Evolutionary conservation across 1,140 invertebrate species (phyloP).

Genomic region (Drosophila sturtevanti): DNA sequence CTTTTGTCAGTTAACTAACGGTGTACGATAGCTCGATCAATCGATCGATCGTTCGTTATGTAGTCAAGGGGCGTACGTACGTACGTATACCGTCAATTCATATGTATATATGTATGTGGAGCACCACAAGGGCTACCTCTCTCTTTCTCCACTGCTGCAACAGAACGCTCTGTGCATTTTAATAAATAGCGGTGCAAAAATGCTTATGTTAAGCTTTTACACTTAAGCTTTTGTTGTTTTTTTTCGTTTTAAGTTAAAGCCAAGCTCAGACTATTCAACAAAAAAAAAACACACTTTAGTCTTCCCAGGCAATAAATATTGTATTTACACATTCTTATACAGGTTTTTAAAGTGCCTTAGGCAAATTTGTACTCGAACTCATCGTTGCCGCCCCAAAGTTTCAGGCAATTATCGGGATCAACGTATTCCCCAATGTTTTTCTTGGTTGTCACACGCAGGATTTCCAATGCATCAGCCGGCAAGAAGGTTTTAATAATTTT

Average conservation of each 20-base stretch:
- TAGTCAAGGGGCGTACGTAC: conserved; percentile 57
- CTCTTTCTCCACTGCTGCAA: conserved; percentile 38
- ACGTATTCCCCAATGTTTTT: conserved; percentile 90
- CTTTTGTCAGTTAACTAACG: conserved; percentile 43
- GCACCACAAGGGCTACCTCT: conserved; percentile 50
- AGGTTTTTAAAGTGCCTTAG: conserved; percentile 1
- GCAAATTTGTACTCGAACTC: conserved; percentile 84
- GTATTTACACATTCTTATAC: conserved; percentile 55
- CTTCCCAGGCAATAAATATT: conserved; percentile 48
- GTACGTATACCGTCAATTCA: neutral
- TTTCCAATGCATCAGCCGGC: conserved; percentile 92
- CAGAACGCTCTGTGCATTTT: conserved; percentile 60
- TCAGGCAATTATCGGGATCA: conserved; percentile 88
- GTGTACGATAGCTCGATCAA: conserved; percentile 38
- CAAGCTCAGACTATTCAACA: neutral
- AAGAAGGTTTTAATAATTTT: conserved; percentile 95
- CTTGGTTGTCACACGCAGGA: conserved; percentile 94
- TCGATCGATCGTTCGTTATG: conserved; percentile 26
- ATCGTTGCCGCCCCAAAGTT: conserved; percentile 92
- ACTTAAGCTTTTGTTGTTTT: conserved; percentile 21
- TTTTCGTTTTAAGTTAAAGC: neutral
- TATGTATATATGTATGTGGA: conserved; percentile 67
- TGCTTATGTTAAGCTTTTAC: conserved; percentile 20
- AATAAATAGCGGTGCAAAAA: conserved; percentile 43
- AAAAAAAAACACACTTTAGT: neutral